phyloP scores from a whole-genome alignment of 2,888 invertebrate genomes.

The Chelonus formosanus region DNA sequence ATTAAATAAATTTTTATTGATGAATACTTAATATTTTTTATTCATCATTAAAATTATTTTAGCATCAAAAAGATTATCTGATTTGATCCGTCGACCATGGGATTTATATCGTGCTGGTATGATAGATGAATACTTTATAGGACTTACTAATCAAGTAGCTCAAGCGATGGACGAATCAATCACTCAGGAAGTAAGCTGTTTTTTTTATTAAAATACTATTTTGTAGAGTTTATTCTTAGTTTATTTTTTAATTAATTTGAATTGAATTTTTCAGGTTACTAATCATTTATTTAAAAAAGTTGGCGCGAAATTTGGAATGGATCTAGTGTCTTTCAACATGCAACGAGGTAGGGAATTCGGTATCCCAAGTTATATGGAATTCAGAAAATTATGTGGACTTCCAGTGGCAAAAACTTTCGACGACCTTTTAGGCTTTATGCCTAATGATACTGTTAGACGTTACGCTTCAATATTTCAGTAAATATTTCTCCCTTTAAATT shows the following conservation, averaged over 20 bases:
- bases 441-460: conserved; percentile 84
- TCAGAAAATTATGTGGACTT: conserved; percentile 88
- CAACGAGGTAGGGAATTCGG: conserved; percentile 92
- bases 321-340: conserved; percentile 92
- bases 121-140: conserved; percentile 91
- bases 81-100: conserved; percentile 87
- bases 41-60: conserved; percentile 48
- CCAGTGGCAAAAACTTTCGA: conserved; percentile 81
- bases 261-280: conserved; percentile 73
- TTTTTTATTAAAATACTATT: neutral
- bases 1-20: conserved; percentile 41
- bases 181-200: conserved; percentile 70
- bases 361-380: conserved; percentile 92
- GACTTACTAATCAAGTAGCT: conserved; percentile 91
- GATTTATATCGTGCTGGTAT: conserved; percentile 91
- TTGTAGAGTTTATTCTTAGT: neutral
- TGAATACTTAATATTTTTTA: too few species aligned
- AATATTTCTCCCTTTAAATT: conserved; percentile 53
- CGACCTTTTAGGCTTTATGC: conserved; percentile 86
- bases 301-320: conserved; percentile 83
- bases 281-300: conserved; percentile 91
- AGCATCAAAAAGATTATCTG: conserved; percentile 89
- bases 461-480: conserved; percentile 86
- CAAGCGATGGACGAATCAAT: conserved; percentile 96
- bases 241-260: conserved; percentile 22